Conservation (phyloP, 1,140 invertebrate genomes). For the Andrena cerasifolii region DNA sequence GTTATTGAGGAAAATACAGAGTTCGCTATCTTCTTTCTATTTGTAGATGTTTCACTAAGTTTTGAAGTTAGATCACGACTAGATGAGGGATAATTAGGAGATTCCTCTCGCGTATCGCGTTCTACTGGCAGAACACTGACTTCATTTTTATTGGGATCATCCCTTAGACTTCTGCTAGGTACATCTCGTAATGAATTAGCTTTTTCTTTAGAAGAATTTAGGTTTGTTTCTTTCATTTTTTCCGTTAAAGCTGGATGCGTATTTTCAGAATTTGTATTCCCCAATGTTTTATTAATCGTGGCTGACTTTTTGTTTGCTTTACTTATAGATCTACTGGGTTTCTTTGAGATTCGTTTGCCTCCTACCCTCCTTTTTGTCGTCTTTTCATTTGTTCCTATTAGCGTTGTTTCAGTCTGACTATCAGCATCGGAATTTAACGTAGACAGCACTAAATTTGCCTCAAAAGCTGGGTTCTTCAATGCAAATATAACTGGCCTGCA, state of each 20-base stretch:
- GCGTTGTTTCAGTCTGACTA: conserved; percentile 77
- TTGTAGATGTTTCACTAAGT: conserved; percentile 8
- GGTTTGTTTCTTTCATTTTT: not conserved
- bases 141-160: not conserved
- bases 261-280: not conserved
- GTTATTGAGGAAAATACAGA: conserved; percentile 54
- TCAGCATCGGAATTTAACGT: conserved; percentile 85
- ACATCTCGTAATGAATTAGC: not conserved
- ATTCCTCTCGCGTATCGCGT: conserved; percentile 2
- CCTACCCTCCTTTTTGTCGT: conserved; percentile 50
- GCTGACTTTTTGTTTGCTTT: conserved; percentile 55
- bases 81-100: not conserved
- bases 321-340: conserved; percentile 52
- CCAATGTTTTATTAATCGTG: not conserved
- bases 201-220: not conserved
- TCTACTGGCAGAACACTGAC: not conserved
- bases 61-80: not conserved
- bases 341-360: conserved; percentile 64
- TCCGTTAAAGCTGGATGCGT: not conserved
- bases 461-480: conserved; percentile 87
- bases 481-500: conserved; percentile 86
- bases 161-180: not conserved
- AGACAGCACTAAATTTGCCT: conserved; percentile 90
- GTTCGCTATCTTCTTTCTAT: conserved; percentile 9
- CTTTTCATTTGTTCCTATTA: conserved; percentile 56